Conservation (phyloP, 2,888 invertebrate genomes). For the Aspidiotus rigidus region DNA sequence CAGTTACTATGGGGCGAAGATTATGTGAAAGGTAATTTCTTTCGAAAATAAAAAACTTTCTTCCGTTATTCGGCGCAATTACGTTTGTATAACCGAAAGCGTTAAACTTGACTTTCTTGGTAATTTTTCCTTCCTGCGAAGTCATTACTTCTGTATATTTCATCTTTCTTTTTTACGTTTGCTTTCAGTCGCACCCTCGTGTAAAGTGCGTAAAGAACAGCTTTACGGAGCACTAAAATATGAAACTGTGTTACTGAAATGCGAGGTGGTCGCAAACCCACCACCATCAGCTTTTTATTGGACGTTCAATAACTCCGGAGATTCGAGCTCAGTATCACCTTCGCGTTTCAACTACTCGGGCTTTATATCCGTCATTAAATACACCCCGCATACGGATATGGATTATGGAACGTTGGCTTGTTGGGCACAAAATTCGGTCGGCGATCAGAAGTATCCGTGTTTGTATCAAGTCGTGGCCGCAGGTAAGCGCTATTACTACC, state of each 20-base stretch:
- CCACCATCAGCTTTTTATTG: conserved; percentile 75
- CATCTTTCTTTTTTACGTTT: conserved; percentile 10
- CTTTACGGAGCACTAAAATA: conserved; percentile 78
- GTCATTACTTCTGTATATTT: conserved; percentile 11
- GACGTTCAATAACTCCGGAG: conserved; percentile 87
- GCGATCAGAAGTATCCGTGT: conserved; percentile 73
- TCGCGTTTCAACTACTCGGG: conserved; percentile 57
- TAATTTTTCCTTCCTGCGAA: conserved; percentile 1
- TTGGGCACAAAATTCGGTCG: conserved; percentile 75
- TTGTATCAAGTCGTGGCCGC: conserved; percentile 77
- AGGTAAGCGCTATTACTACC: conserved; percentile 49
- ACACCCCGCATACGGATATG: conserved; percentile 76
- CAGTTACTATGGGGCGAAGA: no score
- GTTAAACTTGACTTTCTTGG: background rate
- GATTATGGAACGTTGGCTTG: conserved; percentile 84
- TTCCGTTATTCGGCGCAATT: no score
- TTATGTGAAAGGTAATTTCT: no score
- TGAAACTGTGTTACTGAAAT: conserved; percentile 74
- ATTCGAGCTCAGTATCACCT: conserved; percentile 65
- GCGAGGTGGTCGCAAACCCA: conserved; percentile 84
- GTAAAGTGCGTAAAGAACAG: conserved; percentile 66
- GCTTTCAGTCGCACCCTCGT: conserved; percentile 61
- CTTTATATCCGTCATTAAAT: conserved; percentile 64
- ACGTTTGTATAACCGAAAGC: no score
- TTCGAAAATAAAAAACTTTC: no score